phyloP scores from a whole-genome alignment of 2,888 invertebrate species.

The Drosophila infuscata region DNA sequence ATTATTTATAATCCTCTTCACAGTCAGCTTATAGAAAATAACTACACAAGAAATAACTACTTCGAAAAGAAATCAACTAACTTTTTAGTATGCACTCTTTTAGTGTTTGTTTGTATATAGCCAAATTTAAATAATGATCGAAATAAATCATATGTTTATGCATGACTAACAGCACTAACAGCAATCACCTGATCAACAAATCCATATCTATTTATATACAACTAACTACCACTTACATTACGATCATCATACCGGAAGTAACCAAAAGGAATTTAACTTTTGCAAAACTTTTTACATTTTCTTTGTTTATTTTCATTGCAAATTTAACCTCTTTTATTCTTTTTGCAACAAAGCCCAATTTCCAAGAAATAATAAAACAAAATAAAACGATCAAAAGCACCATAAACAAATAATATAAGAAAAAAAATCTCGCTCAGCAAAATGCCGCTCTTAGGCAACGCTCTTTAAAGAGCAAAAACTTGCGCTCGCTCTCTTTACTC shows the following conservation, averaged over 20 bases:
- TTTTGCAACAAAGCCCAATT: slow-evolving; percentile 22
- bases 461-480: slow-evolving; percentile 9
- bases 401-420: slow-evolving; percentile 18
- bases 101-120: not conserved
- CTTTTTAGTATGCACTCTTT: not conserved
- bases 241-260: slow-evolving; percentile 3
- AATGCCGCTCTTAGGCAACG: slow-evolving; percentile 22
- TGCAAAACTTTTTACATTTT: not conserved
- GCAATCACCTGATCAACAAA: slow-evolving; percentile 3
- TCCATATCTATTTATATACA: not conserved
- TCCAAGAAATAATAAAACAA: slow-evolving; percentile 31
- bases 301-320: slow-evolving; percentile 34
- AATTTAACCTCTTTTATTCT: not conserved
- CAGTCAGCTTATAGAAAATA: not conserved
- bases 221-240: not conserved
- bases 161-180: not conserved
- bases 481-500: not conserved
- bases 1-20: not conserved
- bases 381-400: slow-evolving; percentile 43
- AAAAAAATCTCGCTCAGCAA: not conserved
- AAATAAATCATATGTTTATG: not conserved
- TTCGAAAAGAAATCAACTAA: not conserved
- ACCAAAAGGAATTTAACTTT: not conserved
- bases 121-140: not conserved
- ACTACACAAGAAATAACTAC: not conserved